Percentiles rank a stretch among this genome's conserved stretches.
phyloP scores from a whole-genome alignment of 2,797 vertebrate species.

The Pelodytes ibericus region DNA sequence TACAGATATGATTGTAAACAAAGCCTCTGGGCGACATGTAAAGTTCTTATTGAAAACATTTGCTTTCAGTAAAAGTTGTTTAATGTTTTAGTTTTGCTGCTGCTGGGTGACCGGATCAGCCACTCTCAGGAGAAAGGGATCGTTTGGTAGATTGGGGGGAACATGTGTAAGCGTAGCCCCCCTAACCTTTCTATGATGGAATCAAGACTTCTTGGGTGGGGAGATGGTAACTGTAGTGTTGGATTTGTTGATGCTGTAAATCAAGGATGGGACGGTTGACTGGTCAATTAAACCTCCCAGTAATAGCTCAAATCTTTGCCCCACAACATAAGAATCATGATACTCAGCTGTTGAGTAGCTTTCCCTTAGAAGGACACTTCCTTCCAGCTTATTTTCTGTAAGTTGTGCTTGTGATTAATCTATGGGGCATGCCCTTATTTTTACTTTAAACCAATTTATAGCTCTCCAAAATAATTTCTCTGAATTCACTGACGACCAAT shows the following conservation, averaged over 20 bases:
- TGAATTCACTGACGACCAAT: no score
- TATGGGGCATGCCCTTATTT: no score
- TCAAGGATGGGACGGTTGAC: slow-evolving; percentile 48
- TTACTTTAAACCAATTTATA: no score
- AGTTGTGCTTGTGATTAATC: no score
- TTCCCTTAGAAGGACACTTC: no score
- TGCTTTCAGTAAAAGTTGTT: slow-evolving; percentile 27
- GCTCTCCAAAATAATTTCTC: no score
- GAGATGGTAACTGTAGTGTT: slow-evolving; percentile 17
- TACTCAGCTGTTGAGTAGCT: neutral
- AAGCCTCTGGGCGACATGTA: slow-evolving; percentile 10
- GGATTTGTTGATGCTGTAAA: slow-evolving; percentile 41
- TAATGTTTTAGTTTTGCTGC: slow-evolving; percentile 27
- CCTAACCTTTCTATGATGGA: slow-evolving; percentile 4
- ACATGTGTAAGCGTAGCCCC: slow-evolving; percentile 19
- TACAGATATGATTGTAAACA: slow-evolving; percentile 46
- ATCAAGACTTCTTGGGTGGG: slow-evolving; percentile 22
- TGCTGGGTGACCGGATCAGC: slow-evolving; percentile 1
- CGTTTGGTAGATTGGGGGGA: slow-evolving; percentile 14
- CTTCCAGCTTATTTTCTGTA: no score
- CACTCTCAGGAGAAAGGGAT: slow-evolving; percentile 24
- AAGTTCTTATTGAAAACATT: slow-evolving; percentile 41
- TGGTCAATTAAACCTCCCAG: slow-evolving; percentile 24
- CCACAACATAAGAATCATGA: neutral
- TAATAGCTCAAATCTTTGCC: slow-evolving; percentile 17